Conservation (phyloP, 2,888 invertebrate species). For the Arctia plantaginis region DNA sequence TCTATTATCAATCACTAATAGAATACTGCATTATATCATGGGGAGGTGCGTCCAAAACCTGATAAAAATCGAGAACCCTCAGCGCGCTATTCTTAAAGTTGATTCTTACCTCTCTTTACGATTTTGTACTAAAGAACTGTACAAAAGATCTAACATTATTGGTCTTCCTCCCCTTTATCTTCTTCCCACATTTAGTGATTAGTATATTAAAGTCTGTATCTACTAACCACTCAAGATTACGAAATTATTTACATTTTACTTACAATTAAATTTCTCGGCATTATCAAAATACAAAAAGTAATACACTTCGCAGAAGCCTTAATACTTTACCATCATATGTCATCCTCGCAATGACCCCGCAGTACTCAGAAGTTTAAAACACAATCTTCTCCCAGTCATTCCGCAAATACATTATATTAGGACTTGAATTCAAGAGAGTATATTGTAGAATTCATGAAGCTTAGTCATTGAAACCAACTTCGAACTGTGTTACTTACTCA, state of each 20-base stretch:
- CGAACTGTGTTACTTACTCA: background rate
- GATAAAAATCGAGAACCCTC: too few species aligned
- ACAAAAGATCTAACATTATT: too few species aligned
- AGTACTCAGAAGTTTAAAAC: slow-evolving; percentile 16
- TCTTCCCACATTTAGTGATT: too few species aligned
- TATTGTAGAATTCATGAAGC: slow-evolving; percentile 2
- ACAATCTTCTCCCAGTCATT: slow-evolving; percentile 15
- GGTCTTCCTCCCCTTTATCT: too few species aligned
- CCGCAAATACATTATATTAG: slow-evolving; percentile 16
- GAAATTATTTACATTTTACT: background rate
- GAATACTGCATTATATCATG: too few species aligned
- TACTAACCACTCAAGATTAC: too few species aligned
- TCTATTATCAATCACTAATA: too few species aligned
- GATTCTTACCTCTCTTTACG: too few species aligned
- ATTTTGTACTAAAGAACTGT: too few species aligned
- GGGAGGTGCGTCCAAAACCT: too few species aligned
- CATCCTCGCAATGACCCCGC: slow-evolving; percentile 1
- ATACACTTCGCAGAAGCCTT: background rate
- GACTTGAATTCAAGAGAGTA: slow-evolving; percentile 11
- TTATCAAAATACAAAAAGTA: background rate
- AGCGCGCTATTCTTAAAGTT: too few species aligned
- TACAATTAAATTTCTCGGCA: background rate
- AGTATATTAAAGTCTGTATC: too few species aligned
- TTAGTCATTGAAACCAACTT: slow-evolving; percentile 2
- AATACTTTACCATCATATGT: slow-evolving; percentile 11